Base-by-base conservation (phyloP, 2,888 invertebrate species). In the Agrochola lota region DNA sequence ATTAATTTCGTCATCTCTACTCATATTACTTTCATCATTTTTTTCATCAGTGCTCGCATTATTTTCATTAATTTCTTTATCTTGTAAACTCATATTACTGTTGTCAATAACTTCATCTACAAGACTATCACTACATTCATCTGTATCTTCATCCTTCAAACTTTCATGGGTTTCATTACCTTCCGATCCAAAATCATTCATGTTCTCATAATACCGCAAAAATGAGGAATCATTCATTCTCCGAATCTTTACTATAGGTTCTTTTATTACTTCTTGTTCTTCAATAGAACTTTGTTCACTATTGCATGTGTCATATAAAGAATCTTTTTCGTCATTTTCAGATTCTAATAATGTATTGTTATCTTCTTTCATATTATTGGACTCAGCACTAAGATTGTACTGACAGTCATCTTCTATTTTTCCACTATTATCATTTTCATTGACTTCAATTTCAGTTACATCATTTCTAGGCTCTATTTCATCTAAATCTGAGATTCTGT, bases 301-400 rank as follows among this genome's bases (percentile, higher is more conserved):
- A 78, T 92, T 90, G 85, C 96, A 96, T 77, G 95, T 95, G 79
- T 95, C 94, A 93, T 95, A 96, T 67, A 91, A 83, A 55, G 95
- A 95, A 85, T 91, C 89, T 81, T 85, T 90, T 46, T 93, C 91
- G 63, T 81, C 71, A 80, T 80, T 83, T 81, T 88, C 72, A 64
- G 84, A 89, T 3, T 74, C 64, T 66, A 35, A 20, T 68, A 73
- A 71, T 60, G 66, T 66, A 62, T 74, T 64, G 66, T 46, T 72
- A 46, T 71, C 63, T 55, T 72, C 55, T 46, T 70, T 72, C 0
- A 52, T 9, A 70, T 52, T 68, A 57, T 67, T 68, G 43, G 40
- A 74, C 46, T 78, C 66, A 57, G 4, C 73, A 72, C 68, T 77
- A 35, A 68, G 60, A 55, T 40, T 35, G 49, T 59, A 57, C 4